Evolutionary conservation across 2,113 vertebrate species (phyloP), one percentile per base, ranked within the genome.

Genomic region (Erpornis zantholeuca): DNA sequence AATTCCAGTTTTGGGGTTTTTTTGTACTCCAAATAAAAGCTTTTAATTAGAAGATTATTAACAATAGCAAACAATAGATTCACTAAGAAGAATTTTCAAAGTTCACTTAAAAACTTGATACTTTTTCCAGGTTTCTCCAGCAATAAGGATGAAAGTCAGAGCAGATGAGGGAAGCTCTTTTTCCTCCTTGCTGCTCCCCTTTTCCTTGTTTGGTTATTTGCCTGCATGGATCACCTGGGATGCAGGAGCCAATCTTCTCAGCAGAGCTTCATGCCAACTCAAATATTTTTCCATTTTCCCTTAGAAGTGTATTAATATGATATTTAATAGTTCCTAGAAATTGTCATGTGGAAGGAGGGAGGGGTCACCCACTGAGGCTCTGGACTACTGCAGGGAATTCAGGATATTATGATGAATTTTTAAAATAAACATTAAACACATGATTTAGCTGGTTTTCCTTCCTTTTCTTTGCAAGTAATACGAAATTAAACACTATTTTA

Each of bases 321-420:
- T 88, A 92, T 84, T 91, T 91, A 95, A 94, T 60, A 79, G 44
- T 85, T 94, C 91, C 91, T 95, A 94, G 83, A 82, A 91, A 86
- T 49, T 76, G 35, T 94, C 76, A 31, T 52, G 60, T 45, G 70
- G 49, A 40, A 90, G 36, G 75, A 81, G 63, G 47, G 68, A 66
- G 20, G 50, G 27, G 33, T 84, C 82, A 60, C 53, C 53, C 77
- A 33, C 23, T 45, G 89, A 94, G 72, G 18, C 65, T 79, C 65
- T 36, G 42, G 61, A 84, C 84, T 94, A 35, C 56, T 89, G 69
- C 88, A 95, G 82, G 86, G 91, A 87, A 89, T 87, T 71, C 2
- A 12, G 64, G 82, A 75, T 89, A 86, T 72, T 82, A 92, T 61
- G 20, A 70, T 91, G 89, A 86, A 75, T 75, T 81, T 93, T 70